These are phyloP conservation scores for Altica lythri DNA, from an alignment of 2,888 invertebrate species.

Conservation along the genomic window DNA sequence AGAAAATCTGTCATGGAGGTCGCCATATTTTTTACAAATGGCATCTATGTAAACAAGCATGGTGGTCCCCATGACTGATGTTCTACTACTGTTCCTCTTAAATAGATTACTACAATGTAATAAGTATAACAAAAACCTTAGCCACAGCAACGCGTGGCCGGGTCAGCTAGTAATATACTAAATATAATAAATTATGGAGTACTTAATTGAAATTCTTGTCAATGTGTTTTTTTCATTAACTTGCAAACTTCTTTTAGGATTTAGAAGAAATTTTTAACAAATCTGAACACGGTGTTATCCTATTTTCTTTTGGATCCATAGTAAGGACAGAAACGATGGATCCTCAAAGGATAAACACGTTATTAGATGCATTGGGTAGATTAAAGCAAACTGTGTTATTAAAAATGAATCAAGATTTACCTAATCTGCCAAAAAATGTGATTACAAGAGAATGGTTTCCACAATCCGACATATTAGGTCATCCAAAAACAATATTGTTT, in stretches of 20 bases:
- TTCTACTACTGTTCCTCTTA: too few relatives aligned
- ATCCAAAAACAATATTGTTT: conserved; percentile 36
- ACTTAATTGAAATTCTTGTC: too few relatives aligned
- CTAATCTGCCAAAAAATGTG: conserved; percentile 52
- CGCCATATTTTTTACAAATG: too few relatives aligned
- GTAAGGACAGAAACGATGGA: conserved; percentile 47
- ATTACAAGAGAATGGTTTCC: conserved; percentile 54
- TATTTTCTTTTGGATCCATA: conserved; percentile 54
- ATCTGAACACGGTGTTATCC: conserved; percentile 51
- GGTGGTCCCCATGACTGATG: too few relatives aligned
- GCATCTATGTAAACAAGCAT: too few relatives aligned
- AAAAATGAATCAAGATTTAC: conserved; percentile 52
- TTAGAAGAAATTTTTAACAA: conserved; percentile 48
- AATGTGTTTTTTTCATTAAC: too few relatives aligned
- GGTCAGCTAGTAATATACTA: too few relatives aligned
- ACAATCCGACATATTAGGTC: conserved; percentile 47
- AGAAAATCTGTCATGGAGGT: too few relatives aligned
- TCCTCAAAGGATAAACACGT: conserved; percentile 36
- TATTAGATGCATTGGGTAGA: conserved; percentile 50
- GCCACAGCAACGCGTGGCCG: too few relatives aligned
- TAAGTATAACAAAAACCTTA: too few relatives aligned
- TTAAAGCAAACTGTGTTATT: conserved; percentile 54
- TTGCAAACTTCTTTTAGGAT: conserved; percentile 44
- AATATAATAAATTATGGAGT: too few relatives aligned
- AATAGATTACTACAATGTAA: too few relatives aligned